Evolutionary conservation across 2,797 vertebrate species (phyloP), one percentile per base, ranked within the genome.

Genomic region (Selene dorsalis): DNA sequence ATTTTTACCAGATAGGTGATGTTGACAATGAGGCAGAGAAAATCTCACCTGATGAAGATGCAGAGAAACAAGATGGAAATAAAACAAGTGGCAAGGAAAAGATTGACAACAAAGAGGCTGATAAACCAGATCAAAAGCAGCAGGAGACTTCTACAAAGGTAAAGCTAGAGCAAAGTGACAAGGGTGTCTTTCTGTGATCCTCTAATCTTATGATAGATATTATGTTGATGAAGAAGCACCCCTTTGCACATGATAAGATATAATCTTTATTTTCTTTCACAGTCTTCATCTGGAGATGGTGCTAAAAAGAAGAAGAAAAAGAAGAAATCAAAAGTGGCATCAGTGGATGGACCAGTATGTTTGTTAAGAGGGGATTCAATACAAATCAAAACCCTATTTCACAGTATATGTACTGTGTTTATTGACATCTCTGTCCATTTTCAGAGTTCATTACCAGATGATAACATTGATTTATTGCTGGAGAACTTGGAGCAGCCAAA

Each of bases 271-370:
- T 78, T 84, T 84, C 35, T 80, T 41, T 64, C 39, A 63, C 35
- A 97, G 97, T 77, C 89, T 43, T 64, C 66, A 71, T 62, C 79
- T 35, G 92, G 88, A 82, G 92, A 95, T 85, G 95, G 95, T 93
- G 83, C 91, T 22, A 95, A 95, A 73, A 98, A 97, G 93, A 99
- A 97, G 84, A 99, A 96, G 87, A 99, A 97, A 93, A 98, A 97
- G 91, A 98, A 95, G 90, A 99, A 96, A 92, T 92, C 91, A 24
- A 98, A 96, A 93, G 93, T 66, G 1, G 16, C 88, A 0, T 2
- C 93, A 62, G 94, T 91, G 70, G 95, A 95, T 20, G 22, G 82
- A 80, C 87, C 84, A 95, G 97, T 98, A 94, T 7, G 47, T 68
- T 28, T 63, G 1, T 53, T 63, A 1, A 32, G 10, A 57, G 18